These are phyloP conservation scores for Rissa tridactyla DNA, from an alignment of 2,113 vertebrate species.

Conservation along the genomic window DNA sequence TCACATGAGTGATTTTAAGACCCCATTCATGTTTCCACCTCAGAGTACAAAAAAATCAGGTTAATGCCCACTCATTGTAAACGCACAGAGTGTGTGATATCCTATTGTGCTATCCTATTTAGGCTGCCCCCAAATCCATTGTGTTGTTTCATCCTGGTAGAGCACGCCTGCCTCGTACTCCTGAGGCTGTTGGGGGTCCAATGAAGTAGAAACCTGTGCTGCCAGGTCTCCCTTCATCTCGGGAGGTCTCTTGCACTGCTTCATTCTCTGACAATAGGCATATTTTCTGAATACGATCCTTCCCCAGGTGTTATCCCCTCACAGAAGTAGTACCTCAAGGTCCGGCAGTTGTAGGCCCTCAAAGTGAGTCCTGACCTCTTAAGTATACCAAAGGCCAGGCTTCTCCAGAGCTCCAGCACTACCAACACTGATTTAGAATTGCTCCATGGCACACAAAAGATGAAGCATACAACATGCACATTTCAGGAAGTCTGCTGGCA, in stretches of 20 bases:
- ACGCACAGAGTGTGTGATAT: not conserved
- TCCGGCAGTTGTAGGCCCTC: not conserved
- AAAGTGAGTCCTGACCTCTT: not conserved
- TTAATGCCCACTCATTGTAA: not conserved
- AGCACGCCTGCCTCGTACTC: not conserved
- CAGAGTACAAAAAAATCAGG: not conserved
- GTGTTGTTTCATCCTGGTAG: not conserved
- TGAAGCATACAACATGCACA: not conserved
- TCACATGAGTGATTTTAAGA: not conserved
- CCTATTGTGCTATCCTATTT: not conserved
- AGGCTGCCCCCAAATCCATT: not conserved
- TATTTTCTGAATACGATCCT: not conserved
- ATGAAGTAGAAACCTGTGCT: not conserved
- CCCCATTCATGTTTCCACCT: not conserved
- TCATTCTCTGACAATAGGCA: not conserved
- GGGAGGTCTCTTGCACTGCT: accelerated
- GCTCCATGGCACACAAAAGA: not conserved
- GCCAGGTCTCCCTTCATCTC: not conserved
- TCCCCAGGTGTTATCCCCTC: not conserved
- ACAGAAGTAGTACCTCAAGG: not conserved
- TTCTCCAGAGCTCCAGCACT: not conserved
- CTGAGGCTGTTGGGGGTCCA: not conserved
- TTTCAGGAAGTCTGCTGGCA: not conserved
- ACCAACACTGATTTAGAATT: not conserved
- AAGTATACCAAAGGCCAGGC: not conserved